These are phyloP conservation scores for Drymodes brunneopygia DNA, from an alignment of 2,113 vertebrate genomes.

Conservation along the genomic window DNA sequence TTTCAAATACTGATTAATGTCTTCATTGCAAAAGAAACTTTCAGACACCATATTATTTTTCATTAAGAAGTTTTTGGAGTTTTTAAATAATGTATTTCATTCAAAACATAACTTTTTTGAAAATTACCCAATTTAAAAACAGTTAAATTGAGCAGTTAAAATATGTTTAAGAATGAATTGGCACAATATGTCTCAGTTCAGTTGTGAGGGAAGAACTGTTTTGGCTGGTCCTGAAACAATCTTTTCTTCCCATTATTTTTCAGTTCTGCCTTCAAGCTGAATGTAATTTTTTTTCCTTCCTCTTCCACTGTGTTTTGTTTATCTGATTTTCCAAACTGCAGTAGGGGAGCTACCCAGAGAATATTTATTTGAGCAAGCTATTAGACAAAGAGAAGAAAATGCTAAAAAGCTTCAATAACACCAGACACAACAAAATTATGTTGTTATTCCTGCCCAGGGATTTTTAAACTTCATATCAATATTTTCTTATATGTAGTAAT, in stretches of 20 bases:
- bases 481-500: not conserved
- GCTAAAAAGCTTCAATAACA: not conserved
- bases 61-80: not conserved
- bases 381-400: not conserved
- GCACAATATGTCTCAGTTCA: not conserved
- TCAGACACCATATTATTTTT: not conserved
- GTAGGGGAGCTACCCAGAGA: not conserved
- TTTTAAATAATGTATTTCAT: not conserved
- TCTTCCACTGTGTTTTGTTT: not conserved
- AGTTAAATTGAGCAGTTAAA: not conserved
- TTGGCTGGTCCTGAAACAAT: not conserved
- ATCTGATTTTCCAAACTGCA: not conserved
- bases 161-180: not conserved
- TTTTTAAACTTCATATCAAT: not conserved
- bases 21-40: not conserved
- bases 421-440: not conserved
- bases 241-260: not conserved
- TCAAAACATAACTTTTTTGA: not conserved
- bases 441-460: not conserved
- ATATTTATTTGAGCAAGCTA: not conserved
- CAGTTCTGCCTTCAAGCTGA: not conserved
- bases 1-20: not conserved
- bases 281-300: not conserved
- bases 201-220: not conserved
- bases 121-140: not conserved